A percentile compares a stretch with the other conserved stretches of the same genome.
Conservation (phyloP, 2,797 vertebrate genomes). For the Pempheris klunzingeri region DNA sequence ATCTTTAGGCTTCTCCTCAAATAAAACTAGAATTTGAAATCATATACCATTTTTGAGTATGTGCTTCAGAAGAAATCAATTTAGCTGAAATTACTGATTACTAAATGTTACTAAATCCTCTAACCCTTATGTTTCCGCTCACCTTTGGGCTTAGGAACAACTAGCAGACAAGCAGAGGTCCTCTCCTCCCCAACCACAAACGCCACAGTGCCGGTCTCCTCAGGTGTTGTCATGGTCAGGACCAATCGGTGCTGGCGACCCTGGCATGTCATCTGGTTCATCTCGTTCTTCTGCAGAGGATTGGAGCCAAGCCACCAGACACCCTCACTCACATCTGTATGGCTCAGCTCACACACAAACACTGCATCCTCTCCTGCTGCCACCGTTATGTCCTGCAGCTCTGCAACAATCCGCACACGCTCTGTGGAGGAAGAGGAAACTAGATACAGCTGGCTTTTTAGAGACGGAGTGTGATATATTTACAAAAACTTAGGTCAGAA, state of each 20-base stretch:
- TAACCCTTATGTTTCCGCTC: constrained; percentile 7
- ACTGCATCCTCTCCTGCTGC: constrained; percentile 93
- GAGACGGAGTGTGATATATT: constrained; percentile 38
- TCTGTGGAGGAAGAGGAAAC: constrained; percentile 74
- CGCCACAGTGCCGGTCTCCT: constrained; percentile 87
- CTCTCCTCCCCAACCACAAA: constrained; percentile 87
- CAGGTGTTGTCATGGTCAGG: constrained; percentile 83
- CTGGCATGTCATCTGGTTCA: constrained; percentile 88
- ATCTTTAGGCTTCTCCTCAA: constrained; percentile 82
- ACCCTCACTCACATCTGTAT: constrained; percentile 85
- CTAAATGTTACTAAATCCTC: neutral
- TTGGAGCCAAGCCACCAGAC: constrained; percentile 95
- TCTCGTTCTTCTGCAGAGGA: constrained; percentile 91
- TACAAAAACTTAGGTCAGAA: constrained; percentile 28
- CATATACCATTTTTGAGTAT: constrained; percentile 6
- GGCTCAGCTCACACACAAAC: constrained; percentile 93
- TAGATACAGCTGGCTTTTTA: constrained; percentile 57
- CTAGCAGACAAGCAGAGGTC: constrained; percentile 84
- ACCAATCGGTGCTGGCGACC: constrained; percentile 84
- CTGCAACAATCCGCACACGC: constrained; percentile 81
- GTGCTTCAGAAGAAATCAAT: neutral
- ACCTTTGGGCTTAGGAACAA: constrained; percentile 87
- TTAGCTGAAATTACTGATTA: neutral
- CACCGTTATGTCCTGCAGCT: constrained; percentile 90
- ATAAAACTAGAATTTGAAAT: constrained; percentile 74